Percentiles rank a stretch among this genome's conserved stretches.
These are phyloP conservation scores for Andrena cerasifolii DNA, from an alignment of 1,140 invertebrate species.

Conservation along the genomic window DNA sequence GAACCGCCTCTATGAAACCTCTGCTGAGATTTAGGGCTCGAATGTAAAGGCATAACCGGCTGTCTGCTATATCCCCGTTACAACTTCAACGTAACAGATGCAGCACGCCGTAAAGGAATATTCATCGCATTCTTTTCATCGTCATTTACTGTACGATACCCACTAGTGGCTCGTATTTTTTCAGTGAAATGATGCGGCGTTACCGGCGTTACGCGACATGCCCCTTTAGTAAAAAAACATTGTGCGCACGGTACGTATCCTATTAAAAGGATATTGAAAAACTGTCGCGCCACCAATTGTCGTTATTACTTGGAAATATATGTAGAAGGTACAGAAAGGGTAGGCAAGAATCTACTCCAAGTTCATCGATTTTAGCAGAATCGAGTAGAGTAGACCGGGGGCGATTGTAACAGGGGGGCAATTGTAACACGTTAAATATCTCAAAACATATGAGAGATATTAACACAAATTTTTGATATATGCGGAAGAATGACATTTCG, in stretches of 20 bases:
- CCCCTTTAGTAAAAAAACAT: slow-evolving; percentile 15
- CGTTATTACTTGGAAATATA: too few species aligned
- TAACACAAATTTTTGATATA: too few species aligned
- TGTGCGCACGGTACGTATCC: neutral
- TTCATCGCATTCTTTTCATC: neutral
- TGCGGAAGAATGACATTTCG: neutral
- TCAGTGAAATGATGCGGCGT: neutral
- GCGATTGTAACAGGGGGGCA: too few species aligned
- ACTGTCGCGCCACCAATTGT: too few species aligned
- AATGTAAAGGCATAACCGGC: neutral
- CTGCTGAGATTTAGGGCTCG: neutral
- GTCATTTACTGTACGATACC: neutral
- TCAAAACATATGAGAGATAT: too few species aligned
- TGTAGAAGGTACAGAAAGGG: too few species aligned
- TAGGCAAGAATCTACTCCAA: too few species aligned
- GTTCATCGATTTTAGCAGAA: too few species aligned
- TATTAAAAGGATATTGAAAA: neutral
- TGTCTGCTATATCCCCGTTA: too few species aligned
- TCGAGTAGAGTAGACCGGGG: too few species aligned
- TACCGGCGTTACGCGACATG: neutral
- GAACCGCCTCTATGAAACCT: neutral
- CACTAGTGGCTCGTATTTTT: neutral
- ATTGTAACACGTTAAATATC: too few species aligned
- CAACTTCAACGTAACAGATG: neutral
- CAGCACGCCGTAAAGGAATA: neutral